These are phyloP conservation scores for Araneus ventricosus DNA, from an alignment of 1,140 invertebrate species.

Conservation along the genomic window DNA sequence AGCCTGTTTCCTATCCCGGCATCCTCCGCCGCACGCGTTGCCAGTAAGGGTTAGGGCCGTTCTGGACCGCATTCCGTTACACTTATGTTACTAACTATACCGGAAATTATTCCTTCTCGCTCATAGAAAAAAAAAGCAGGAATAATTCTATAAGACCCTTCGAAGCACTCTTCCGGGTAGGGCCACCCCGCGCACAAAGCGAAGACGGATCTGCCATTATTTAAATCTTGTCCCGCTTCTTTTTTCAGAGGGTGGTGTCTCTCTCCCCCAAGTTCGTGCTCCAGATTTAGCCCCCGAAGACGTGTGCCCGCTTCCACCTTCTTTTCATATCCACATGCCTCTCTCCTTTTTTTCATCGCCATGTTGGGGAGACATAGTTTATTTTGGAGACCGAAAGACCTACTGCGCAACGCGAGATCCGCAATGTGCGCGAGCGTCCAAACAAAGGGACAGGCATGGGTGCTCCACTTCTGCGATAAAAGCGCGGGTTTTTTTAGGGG, in stretches of 20 bases:
- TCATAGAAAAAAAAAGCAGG: not conserved
- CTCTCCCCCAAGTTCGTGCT: constrained; percentile 41
- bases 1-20: not conserved
- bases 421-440: constrained; percentile 50
- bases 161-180: constrained; percentile 55
- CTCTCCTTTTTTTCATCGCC: not conserved
- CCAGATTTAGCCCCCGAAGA: constrained; percentile 42
- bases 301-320: constrained; percentile 64
- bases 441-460: constrained; percentile 32
- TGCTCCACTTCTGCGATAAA: constrained; percentile 40
- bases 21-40: not conserved
- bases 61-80: constrained; percentile 26
- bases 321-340: not conserved
- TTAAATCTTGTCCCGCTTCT: not conserved
- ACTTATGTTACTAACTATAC: constrained; percentile 33
- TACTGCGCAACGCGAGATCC: constrained; percentile 20
- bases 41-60: not conserved
- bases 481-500: not conserved
- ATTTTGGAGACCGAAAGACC: not conserved
- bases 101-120: constrained; percentile 40
- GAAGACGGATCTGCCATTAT: constrained; percentile 62
- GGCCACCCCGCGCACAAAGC: not conserved
- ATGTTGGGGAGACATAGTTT: constrained; percentile 8
- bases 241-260: constrained; percentile 32
- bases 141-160: not conserved